Conservation (phyloP, 2,888 invertebrate genomes). For the Baccha elongata region DNA sequence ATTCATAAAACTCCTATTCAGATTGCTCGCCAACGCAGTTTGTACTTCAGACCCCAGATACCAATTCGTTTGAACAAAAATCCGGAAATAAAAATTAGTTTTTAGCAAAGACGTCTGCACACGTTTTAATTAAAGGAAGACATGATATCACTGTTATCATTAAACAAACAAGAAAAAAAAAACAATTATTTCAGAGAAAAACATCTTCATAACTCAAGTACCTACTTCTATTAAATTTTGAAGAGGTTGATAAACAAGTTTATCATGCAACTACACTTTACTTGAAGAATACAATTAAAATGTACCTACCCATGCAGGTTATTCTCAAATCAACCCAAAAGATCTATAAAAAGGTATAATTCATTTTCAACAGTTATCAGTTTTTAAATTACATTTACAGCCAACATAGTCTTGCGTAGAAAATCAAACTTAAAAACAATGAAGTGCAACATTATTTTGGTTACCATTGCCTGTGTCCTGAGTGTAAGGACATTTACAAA, state of each 20-base stretch:
- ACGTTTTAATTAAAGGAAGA: no score
- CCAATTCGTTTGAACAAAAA: no score
- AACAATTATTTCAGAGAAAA: no score
- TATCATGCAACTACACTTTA: constrained; percentile 8
- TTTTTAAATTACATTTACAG: background rate
- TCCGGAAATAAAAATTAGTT: no score
- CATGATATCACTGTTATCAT: no score
- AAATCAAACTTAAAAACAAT: constrained; percentile 6
- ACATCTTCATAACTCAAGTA: background rate
- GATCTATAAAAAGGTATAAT: constrained; percentile 38
- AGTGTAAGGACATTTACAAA: constrained; percentile 12
- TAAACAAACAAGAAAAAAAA: no score
- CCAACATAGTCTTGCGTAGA: background rate
- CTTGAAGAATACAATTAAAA: constrained; percentile 8
- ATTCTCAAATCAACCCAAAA: background rate
- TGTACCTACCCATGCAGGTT: background rate
- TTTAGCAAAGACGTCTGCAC: no score
- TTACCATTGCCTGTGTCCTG: background rate
- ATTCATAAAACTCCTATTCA: no score
- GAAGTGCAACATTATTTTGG: background rate
- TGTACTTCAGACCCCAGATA: no score
- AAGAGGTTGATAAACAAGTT: background rate
- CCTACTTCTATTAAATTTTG: background rate
- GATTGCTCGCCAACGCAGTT: no score
- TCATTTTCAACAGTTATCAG: constrained; percentile 5